These are phyloP conservation scores for Trichopria drosophilae DNA, from an alignment of 2,888 invertebrate genomes.

Conservation along the genomic window DNA sequence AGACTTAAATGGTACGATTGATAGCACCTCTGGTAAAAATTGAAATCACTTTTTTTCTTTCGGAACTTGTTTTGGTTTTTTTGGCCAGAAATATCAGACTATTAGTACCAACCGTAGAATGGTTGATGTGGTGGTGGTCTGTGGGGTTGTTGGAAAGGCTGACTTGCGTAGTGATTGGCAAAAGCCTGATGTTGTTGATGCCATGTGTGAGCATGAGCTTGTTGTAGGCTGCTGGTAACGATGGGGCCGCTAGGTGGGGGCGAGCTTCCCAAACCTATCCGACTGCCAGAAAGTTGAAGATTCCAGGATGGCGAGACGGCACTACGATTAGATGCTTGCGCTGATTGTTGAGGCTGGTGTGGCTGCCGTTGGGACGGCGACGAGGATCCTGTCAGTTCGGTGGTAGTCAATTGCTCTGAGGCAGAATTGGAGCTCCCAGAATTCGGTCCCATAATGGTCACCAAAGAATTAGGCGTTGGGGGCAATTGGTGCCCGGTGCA, in stretches of 20 bases:
- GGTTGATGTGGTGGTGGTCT: conserved; percentile 48
- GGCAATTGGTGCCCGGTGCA: conserved; percentile 50
- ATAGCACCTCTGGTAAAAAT: no score
- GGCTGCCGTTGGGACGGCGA: conserved; percentile 46
- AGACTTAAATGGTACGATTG: no score
- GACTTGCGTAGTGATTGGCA: conserved; percentile 46
- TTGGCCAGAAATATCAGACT: no score
- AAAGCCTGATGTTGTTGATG: conserved; percentile 52
- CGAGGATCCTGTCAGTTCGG: conserved; percentile 47
- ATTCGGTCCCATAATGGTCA: conserved; percentile 61
- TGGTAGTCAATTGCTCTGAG: conserved; percentile 44
- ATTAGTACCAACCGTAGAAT: conserved; percentile 50
- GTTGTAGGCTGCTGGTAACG: conserved; percentile 33
- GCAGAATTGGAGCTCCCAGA: conserved; percentile 53
- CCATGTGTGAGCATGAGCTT: conserved; percentile 42
- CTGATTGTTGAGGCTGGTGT: conserved; percentile 37
- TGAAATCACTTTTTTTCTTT: no score
- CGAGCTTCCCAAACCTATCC: no score
- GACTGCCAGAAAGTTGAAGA: conserved; percentile 22
- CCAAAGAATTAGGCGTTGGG: conserved; percentile 58
- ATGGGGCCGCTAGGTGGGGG: no score
- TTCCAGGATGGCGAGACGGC: conserved; percentile 44
- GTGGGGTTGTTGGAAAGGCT: conserved; percentile 51
- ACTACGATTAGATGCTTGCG: conserved; percentile 33
- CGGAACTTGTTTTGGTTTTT: no score